phyloP scores from a whole-genome alignment of 35 echinoderm and acorn worm genomes.

The Stichopus chloronotus region DNA sequence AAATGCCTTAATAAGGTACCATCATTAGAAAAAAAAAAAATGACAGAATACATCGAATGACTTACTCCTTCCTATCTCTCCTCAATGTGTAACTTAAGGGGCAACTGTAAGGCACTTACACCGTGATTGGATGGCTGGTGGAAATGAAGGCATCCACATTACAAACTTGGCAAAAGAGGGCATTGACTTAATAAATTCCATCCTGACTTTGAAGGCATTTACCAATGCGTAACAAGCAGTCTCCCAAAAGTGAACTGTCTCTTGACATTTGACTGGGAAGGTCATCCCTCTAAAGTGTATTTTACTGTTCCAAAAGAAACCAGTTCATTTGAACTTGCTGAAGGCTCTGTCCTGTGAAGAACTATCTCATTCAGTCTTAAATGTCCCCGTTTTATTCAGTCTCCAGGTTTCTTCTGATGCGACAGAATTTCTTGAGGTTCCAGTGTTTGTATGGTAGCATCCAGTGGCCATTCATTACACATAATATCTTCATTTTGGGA shows the following conservation, averaged over 20 bases:
- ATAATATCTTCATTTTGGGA: conserved; percentile 90
- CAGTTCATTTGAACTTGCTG: conserved; percentile 24
- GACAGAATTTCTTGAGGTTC: conserved; percentile 68
- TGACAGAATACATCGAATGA: too few species aligned
- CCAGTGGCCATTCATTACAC: conserved; percentile 93
- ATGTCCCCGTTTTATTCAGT: not conserved
- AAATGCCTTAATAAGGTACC: too few species aligned
- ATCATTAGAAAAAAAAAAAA: too few species aligned
- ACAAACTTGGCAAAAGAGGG: too few species aligned
- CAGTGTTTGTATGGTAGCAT: conserved; percentile 76
- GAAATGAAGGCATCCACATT: too few species aligned
- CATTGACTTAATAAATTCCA: too few species aligned
- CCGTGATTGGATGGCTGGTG: too few species aligned
- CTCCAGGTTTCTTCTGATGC: conserved; percentile 40
- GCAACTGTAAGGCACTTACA: too few species aligned
- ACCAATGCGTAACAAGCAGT: too few species aligned
- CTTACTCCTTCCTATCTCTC: too few species aligned
- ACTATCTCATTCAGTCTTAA: not conserved
- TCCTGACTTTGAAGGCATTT: too few species aligned
- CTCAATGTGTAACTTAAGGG: too few species aligned
- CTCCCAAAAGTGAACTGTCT: not conserved
- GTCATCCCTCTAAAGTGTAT: not conserved
- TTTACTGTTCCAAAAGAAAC: not conserved
- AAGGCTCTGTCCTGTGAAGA: conserved; percentile 60
- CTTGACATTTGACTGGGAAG: not conserved